These are phyloP conservation scores for Halcyon senegalensis DNA, from an alignment of 2,113 vertebrate species.

Conservation along the genomic window DNA sequence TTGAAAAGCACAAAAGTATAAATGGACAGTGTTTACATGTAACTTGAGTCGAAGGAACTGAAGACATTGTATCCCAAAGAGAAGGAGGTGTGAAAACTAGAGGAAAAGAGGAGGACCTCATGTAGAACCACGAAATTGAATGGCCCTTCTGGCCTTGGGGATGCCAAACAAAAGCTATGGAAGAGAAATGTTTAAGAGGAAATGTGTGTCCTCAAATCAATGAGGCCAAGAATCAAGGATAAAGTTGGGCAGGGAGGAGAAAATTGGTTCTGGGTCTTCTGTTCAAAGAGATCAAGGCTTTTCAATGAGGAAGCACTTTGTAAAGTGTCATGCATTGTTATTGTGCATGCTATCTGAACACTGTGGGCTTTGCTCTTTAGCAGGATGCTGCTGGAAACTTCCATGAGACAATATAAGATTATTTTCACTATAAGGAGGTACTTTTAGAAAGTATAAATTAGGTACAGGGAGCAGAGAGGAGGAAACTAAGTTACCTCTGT, in stretches of 20 bases:
- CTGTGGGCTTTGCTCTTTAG: neutral
- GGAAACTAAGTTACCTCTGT: neutral
- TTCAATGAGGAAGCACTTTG: neutral
- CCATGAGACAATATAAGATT: neutral
- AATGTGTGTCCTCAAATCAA: neutral
- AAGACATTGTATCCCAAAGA: neutral
- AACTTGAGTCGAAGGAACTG: neutral
- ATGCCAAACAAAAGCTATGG: neutral
- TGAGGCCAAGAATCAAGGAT: neutral
- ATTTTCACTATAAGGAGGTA: neutral
- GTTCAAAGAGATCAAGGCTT: neutral
- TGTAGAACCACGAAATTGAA: neutral
- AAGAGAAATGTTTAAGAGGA: neutral
- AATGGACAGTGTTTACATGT: neutral
- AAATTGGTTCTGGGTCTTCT: neutral
- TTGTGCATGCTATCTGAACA: neutral
- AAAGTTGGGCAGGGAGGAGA: neutral
- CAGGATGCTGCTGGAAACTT: neutral
- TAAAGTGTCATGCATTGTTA: neutral
- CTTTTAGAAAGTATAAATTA: neutral
- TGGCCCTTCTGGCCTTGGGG: neutral
- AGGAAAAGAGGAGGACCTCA: neutral
- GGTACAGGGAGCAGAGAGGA: neutral
- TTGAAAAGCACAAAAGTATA: neutral
- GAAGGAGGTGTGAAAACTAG: neutral